phyloP scores from a whole-genome alignment of 2,888 invertebrate genomes.

The Catocala nupta region DNA sequence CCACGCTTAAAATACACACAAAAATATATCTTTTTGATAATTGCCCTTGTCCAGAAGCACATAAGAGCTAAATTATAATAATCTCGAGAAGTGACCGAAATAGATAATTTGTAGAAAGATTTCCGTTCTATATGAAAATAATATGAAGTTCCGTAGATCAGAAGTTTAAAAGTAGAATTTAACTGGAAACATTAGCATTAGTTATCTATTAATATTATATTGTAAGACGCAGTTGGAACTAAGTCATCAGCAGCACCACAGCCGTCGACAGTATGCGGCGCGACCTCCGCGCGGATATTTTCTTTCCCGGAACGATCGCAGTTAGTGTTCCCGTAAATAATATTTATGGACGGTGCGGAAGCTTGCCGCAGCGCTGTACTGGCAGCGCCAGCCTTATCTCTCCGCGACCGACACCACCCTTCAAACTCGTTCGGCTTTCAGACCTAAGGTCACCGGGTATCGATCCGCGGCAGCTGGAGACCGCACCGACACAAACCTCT shows the following conservation, averaged over 20 bases:
- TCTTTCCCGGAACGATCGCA: conserved; percentile 17
- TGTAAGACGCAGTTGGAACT: conserved; percentile 12
- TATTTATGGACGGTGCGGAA: conserved; percentile 36
- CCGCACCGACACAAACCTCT: conserved; percentile 63
- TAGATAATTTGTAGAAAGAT: neutral
- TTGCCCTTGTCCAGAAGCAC: too few species aligned
- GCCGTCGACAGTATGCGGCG: conserved; percentile 8
- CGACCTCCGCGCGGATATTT: conserved; percentile 20
- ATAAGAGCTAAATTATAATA: too few species aligned
- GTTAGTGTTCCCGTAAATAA: conserved; percentile 21
- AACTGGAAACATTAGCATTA: conserved; percentile 12
- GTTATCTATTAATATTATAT: conserved; percentile 23
- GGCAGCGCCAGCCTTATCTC: conserved; percentile 42
- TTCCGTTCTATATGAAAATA: too few species aligned
- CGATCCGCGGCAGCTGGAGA: conserved; percentile 79
- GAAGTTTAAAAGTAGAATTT: conserved; percentile 1
- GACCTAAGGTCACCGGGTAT: conserved; percentile 78
- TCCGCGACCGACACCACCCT: conserved; percentile 50
- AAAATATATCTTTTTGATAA: too few species aligned
- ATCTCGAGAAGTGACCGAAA: too few species aligned
- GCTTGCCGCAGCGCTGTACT: conserved; percentile 37
- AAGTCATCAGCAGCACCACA: conserved; percentile 17
- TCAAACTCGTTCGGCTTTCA: conserved; percentile 60
- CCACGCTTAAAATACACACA: too few species aligned
- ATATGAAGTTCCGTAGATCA: neutral